These are phyloP conservation scores for Cephonodes hylas DNA, from an alignment of 2,888 invertebrate species.

Conservation along the genomic window DNA sequence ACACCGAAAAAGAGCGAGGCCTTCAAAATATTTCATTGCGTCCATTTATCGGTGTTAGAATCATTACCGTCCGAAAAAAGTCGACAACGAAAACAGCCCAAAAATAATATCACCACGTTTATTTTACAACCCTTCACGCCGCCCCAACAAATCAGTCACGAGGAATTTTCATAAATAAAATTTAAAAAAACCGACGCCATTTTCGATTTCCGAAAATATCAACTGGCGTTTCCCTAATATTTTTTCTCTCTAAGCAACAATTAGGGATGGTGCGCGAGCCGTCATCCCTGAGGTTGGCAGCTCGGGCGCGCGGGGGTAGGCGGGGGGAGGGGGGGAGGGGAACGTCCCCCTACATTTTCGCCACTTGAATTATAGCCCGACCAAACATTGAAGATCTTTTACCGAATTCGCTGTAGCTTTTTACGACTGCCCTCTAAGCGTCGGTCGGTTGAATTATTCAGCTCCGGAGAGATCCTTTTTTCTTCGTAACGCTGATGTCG, in stretches of 20 bases:
- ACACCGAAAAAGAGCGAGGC: no score
- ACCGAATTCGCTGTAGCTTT: conserved; percentile 74
- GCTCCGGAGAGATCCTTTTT: conserved; percentile 44
- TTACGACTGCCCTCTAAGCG: conserved; percentile 72
- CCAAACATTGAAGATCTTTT: conserved; percentile 77
- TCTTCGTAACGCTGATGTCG: conserved; percentile 44
- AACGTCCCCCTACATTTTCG: conserved; percentile 72
- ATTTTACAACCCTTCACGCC: background rate
- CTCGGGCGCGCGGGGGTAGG: conserved; percentile 29
- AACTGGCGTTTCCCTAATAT: conserved; percentile 35
- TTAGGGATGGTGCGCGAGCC: conserved; percentile 60
- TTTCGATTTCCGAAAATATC: conserved; percentile 37
- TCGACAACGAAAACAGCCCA: background rate
- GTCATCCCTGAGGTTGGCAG: conserved; percentile 60
- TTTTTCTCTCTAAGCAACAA: conserved; percentile 65
- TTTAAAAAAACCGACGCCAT: conserved; percentile 11
- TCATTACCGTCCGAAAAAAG: background rate
- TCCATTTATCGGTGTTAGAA: background rate
- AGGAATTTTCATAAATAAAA: conserved; percentile 36
- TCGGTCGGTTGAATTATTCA: conserved; percentile 73
- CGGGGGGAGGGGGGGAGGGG: conserved; percentile 30
- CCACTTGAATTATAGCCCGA: conserved; percentile 75
- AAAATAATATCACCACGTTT: background rate
- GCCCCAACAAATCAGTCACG: conserved; percentile 14
- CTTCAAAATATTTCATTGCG: background rate